Evolutionary conservation across 2,888 invertebrate species (phyloP), one percentile per base, ranked within the genome.

Genomic region (Cyclophora punctaria): DNA sequence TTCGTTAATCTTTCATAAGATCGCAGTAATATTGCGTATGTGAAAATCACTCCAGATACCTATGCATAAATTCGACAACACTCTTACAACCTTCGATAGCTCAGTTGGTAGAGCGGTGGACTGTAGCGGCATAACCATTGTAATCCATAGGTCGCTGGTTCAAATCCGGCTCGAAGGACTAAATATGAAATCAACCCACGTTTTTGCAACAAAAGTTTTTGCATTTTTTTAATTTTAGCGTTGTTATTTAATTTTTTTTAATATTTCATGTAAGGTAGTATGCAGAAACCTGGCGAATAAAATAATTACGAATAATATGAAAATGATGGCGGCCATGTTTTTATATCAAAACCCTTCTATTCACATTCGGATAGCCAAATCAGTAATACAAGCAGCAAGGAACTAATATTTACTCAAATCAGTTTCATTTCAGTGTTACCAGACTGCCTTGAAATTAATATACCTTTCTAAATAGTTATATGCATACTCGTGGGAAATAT

Each of bases 141-240:
- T 6, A 53, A 90, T 90, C 90, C 90, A 90, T 90, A 90, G 90
- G 89, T 90, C 89, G 87, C 90, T 90, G 90, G 89, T 90, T 90
- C 89, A 90, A 90, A 90, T 90, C 89, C 89, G 89, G 90, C 88
- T 90, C 89, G 89, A 89, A 89, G 89, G 89, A 89, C 44, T 64
- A 20, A 20, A 20, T 20, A 20, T 20, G n/a, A n/a, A 20, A 20
- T 20, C 20, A 1, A 2, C 20, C 20, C 20, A 20, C 20, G 20
- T 20, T 20, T 20, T 20, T 20, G 20, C 20, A 20, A 20, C 20
- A 20, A 20, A 20, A 20, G 37, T 58, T 55, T 64, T 62, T 57
- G 42, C 52, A 49, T 44, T 44, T 50, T 50, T 50, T 53, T 56
- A 55, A 47, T 34, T 47, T 55, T 46, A 49, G 53, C 45, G 7